Base-by-base conservation (phyloP, 1,140 invertebrate species). In the Mizuhopecten yessoensis region DNA sequence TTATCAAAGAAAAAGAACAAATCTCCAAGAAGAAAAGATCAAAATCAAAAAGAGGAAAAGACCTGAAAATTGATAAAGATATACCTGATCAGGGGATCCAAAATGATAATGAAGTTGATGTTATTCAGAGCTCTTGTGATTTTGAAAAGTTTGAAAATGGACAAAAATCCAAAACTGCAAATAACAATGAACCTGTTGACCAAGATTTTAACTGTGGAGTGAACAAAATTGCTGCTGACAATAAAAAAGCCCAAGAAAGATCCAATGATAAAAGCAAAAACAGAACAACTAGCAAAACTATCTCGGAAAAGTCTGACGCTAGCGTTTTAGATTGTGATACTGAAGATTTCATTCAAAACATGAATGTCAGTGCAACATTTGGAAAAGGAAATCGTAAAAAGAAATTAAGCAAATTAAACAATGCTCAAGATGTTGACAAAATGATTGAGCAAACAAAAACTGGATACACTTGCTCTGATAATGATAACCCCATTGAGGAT, bases 321-420 rank as follows among this genome's bases (percentile, higher is more conserved):
- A n/a, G 11, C n/a, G 5, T 15, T 45, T 1, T 45, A 13, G 17
- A 75, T 17, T 23, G 17, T 29, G 17, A 75, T 17, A 23, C 20
- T 13, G 45, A 49, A 49, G 57, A 75, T 29, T 23, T 75, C 5
- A 75, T 29, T 75, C 1, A 75, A 75, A 75, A 75, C n/a, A 75
- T 75, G 57, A 29, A 75, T 75, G 57, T 29, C 57, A 75, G 57
- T 75, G 57, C 29, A 75, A 75, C n/a, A 75, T 75, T 75, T 75
- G 57, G 57, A 75, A 9, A n/a, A 9, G n/a, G n/a, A 75, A 75
- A n/a, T 3, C 23, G 57, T 7, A 75, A 75, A 75, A 5, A 29
- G 23, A 75, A 75, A 75, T n/a, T 29, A 0, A 29, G 57, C 23
- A 75, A 75, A 1, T 29, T n/a, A 29, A 75, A n/a, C 23, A 75